Conservation (phyloP, 2,113 vertebrate species). For the Clarias batrachus region DNA sequence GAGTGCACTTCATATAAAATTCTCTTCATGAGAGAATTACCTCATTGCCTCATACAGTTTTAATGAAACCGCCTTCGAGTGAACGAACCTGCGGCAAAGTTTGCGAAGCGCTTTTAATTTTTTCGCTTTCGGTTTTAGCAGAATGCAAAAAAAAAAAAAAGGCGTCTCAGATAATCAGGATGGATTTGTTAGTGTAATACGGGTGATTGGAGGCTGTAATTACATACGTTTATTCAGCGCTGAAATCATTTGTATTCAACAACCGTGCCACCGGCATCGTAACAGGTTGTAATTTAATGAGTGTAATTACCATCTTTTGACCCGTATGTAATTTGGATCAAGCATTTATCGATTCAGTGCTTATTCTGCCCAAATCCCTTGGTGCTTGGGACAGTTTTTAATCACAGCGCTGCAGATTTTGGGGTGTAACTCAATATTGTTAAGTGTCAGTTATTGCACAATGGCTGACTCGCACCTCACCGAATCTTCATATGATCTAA, state of each 20-base stretch:
- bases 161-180: not conserved
- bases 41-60: not conserved
- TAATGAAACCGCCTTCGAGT: constrained; percentile 10
- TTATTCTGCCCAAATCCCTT: not conserved
- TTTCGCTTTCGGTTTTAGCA: not conserved
- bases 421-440: not conserved
- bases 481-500: not conserved
- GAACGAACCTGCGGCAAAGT: not conserved
- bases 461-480: not conserved
- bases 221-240: constrained; percentile 17
- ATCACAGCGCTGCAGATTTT: constrained; percentile 4
- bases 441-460: constrained; percentile 1
- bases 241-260: constrained; percentile 33
- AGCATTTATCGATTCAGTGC: constrained; percentile 17
- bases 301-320: constrained; percentile 45
- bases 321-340: constrained; percentile 28
- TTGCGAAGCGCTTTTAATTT: not conserved
- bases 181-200: constrained; percentile 12
- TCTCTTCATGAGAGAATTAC: not conserved
- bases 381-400: not conserved
- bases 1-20: not conserved
- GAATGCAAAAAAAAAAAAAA: not conserved
- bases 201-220: constrained; percentile 26
- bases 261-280: not conserved
- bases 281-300: constrained; percentile 34